phyloP scores from a whole-genome alignment of 2,113 vertebrate species.

The Sinocyclocheilus anshuiensis region DNA sequence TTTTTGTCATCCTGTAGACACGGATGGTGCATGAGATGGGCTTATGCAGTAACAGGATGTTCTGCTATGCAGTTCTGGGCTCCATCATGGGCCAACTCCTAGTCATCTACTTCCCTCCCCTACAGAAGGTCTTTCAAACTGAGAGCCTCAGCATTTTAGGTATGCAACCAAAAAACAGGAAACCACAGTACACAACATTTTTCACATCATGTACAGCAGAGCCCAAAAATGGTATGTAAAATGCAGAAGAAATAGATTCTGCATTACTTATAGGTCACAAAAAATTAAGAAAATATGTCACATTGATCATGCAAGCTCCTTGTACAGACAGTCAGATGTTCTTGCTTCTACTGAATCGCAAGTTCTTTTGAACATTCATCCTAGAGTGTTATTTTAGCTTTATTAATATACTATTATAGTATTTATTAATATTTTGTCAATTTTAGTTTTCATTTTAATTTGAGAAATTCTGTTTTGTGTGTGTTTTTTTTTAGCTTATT shows the following conservation, averaged over 20 bases:
- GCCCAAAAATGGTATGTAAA: background rate
- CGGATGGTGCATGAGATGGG: slow-evolving; percentile 95
- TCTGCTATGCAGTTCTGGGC: slow-evolving; percentile 94
- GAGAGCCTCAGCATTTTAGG: slow-evolving; percentile 92
- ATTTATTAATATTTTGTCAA: too few relatives aligned
- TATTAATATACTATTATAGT: background rate
- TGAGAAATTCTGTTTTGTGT: too few relatives aligned
- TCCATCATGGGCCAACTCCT: slow-evolving; percentile 98
- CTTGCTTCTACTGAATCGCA: background rate
- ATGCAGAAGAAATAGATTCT: background rate
- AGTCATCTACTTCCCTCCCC: slow-evolving; percentile 97
- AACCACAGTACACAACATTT: background rate
- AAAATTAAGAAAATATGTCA: background rate
- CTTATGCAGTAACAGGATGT: slow-evolving; percentile 94
- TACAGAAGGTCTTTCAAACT: slow-evolving; percentile 96
- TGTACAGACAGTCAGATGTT: background rate
- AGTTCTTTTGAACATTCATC: background rate
- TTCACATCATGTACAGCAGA: background rate
- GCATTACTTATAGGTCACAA: background rate
- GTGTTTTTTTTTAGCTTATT: too few relatives aligned
- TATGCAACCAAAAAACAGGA: slow-evolving; percentile 59
- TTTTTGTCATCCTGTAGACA: slow-evolving; percentile 74
- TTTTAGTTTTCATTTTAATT: too few relatives aligned
- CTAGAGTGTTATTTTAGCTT: background rate
- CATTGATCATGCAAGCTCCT: too few relatives aligned